A percentile compares a stretch with the other conserved stretches of the same genome.
Conservation (phyloP, 2,888 invertebrate species). For the Drosophila meridiana region DNA sequence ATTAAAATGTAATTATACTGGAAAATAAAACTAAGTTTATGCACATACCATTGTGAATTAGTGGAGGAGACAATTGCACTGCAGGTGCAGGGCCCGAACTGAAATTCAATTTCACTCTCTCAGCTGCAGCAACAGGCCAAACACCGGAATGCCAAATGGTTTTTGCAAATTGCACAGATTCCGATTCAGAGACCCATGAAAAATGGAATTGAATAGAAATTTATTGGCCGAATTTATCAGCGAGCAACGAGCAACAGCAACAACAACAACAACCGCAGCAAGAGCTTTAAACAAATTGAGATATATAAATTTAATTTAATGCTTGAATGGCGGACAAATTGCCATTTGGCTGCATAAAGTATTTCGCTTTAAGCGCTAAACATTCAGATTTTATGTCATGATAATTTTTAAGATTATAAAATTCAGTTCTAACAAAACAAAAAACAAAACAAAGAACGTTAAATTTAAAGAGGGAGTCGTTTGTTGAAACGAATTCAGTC, state of each 20-base stretch:
- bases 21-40: slow-evolving; percentile 26
- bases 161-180: slow-evolving; percentile 23
- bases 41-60: neutral
- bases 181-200: slow-evolving; percentile 1
- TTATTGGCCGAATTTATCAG: slow-evolving; percentile 44
- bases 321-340: slow-evolving; percentile 13
- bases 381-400: slow-evolving; percentile 5
- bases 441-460: neutral
- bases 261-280: neutral
- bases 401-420: slow-evolving; percentile 1
- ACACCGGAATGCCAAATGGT: slow-evolving; percentile 10
- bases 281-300: slow-evolving; percentile 4
- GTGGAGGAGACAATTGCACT: neutral
- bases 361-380: neutral
- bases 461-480: neutral
- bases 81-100: slow-evolving; percentile 7
- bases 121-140: slow-evolving; percentile 1
- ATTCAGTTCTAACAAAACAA: neutral
- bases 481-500: too few species aligned
- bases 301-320: slow-evolving; percentile 15
- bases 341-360: slow-evolving; percentile 4
- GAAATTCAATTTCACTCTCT: slow-evolving; percentile 36
- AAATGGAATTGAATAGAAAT: slow-evolving; percentile 37
- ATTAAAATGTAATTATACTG: slow-evolving; percentile 53
- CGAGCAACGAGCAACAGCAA: neutral